Percentiles rank a stretch among this genome's conserved stretches.
phyloP scores from a whole-genome alignment of 2,113 vertebrate species.

The Saccopteryx leptura region DNA sequence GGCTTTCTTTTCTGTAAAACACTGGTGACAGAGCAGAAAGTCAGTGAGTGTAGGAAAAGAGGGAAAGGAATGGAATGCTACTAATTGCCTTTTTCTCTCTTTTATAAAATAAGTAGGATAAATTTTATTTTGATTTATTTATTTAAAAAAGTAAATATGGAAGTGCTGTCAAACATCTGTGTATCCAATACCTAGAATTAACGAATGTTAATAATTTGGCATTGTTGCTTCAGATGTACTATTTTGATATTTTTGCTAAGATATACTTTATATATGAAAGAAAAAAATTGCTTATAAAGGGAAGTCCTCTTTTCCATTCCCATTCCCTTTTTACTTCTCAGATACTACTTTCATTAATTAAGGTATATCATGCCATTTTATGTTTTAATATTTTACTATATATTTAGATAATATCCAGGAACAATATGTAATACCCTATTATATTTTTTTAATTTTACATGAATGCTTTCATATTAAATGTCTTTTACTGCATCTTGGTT shows the following conservation, averaged over 20 bases:
- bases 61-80: neutral
- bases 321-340: neutral
- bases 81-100: neutral
- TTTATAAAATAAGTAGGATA: neutral
- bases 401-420: neutral
- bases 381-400: constrained; percentile 19
- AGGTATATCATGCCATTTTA: neutral
- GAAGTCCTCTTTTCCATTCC: neutral
- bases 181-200: neutral
- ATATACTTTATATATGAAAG: neutral
- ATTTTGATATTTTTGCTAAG: neutral
- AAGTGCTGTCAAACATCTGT: neutral
- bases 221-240: constrained; percentile 16
- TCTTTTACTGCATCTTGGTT: neutral
- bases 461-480: neutral
- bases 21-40: neutral
- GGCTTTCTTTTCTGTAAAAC: neutral
- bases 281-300: neutral
- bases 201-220: neutral
- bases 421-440: neutral
- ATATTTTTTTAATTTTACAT: constrained; percentile 5
- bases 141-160: neutral
- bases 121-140: neutral
- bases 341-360: neutral
- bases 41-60: neutral